Evolutionary conservation across 2,888 invertebrate genomes (phyloP).

Genomic region (Pyralis farinalis): DNA sequence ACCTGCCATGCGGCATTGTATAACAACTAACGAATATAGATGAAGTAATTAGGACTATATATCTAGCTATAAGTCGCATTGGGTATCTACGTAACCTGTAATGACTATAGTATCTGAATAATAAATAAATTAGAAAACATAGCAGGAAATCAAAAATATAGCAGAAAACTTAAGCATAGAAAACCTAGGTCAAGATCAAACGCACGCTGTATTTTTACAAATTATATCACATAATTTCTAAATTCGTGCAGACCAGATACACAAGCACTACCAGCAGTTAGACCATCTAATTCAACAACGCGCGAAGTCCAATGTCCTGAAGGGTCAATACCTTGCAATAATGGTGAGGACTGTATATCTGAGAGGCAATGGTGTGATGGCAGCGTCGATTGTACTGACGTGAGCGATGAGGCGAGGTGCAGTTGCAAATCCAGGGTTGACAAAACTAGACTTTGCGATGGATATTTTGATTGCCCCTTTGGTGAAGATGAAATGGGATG

Average conservation of each 20-base stretch:
- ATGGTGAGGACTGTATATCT: conserved; percentile 75
- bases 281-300: conserved; percentile 28
- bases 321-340: conserved; percentile 46
- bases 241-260: conserved; percentile 31
- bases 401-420: conserved; percentile 89
- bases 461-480: conserved; percentile 90
- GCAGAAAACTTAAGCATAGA: too few relatives aligned
- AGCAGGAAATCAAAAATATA: too few relatives aligned
- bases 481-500: conserved; percentile 92
- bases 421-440: conserved; percentile 86
- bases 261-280: conserved; percentile 19
- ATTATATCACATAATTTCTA: too few relatives aligned
- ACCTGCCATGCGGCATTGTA: too few relatives aligned
- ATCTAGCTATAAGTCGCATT: too few relatives aligned
- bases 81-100: too few relatives aligned
- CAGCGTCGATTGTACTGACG: conserved; percentile 86
- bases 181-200: too few relatives aligned
- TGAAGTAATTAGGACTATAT: too few relatives aligned
- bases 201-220: too few relatives aligned
- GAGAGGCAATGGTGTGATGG: conserved; percentile 86
- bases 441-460: conserved; percentile 86
- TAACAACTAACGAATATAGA: too few relatives aligned
- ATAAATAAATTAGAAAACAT: too few relatives aligned
- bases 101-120: too few relatives aligned
- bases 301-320: conserved; percentile 46